Conservation (phyloP, 2,888 invertebrate species). For the Platycheirus rosarum region DNA sequence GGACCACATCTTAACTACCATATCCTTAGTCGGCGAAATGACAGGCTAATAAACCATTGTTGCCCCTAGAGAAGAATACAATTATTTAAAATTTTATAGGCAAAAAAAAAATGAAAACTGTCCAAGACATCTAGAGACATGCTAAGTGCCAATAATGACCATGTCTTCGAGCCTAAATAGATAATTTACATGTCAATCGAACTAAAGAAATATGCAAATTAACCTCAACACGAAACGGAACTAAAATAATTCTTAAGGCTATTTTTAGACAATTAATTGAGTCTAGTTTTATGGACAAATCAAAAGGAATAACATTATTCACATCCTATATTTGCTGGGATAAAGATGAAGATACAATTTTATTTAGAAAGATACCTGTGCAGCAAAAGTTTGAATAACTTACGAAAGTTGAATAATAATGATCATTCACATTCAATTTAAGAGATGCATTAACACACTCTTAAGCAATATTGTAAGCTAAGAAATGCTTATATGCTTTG, state of each 20-base stretch:
- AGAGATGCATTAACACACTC: no score
- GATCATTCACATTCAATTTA: no score
- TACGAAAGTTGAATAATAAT: no score
- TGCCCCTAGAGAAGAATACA: conserved; percentile 53
- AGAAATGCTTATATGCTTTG: not conserved
- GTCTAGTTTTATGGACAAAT: not conserved
- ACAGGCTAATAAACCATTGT: conserved; percentile 70
- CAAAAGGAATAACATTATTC: not conserved
- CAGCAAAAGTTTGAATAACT: no score
- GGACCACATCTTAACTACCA: conserved; percentile 57
- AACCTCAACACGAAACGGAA: conserved; percentile 39
- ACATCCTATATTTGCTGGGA: not conserved
- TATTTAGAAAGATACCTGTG: no score
- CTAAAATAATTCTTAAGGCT: conserved; percentile 11
- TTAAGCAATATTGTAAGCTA: no score
- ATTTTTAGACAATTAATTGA: conserved; percentile 13
- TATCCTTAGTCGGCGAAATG: conserved; percentile 56
- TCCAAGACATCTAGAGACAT: conserved; percentile 6
- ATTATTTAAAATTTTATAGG: conserved; percentile 1
- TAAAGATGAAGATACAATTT: not conserved
- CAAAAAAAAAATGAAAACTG: not conserved
- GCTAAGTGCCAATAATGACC: conserved; percentile 55
- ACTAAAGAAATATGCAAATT: conserved; percentile 11
- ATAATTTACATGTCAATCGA: conserved; percentile 30
- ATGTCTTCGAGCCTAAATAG: conserved; percentile 58